These are phyloP conservation scores for Melanocharis versteri DNA, from an alignment of 2,113 vertebrate genomes.

Conservation along the genomic window DNA sequence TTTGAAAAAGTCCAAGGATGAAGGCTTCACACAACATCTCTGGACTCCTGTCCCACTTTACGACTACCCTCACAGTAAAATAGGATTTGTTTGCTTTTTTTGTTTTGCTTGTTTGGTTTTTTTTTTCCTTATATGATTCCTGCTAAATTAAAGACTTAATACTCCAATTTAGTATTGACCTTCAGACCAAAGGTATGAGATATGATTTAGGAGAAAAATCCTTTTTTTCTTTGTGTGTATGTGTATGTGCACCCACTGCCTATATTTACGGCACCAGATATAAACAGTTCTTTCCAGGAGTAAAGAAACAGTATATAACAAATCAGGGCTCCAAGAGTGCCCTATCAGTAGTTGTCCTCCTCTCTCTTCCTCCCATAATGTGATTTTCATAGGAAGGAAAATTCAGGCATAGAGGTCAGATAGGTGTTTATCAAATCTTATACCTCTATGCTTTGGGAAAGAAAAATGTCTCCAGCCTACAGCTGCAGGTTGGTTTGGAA, in stretches of 20 bases:
- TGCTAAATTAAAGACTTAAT: neutral
- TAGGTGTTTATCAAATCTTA: neutral
- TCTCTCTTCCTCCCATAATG: neutral
- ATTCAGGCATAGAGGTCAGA: neutral
- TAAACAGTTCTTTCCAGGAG: neutral
- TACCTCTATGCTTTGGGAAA: neutral
- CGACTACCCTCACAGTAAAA: neutral
- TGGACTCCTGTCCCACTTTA: neutral
- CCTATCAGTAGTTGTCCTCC: neutral
- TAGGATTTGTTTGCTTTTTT: neutral
- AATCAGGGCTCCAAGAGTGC: neutral
- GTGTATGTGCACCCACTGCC: neutral
- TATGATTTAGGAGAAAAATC: neutral
- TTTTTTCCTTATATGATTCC: rapidly evolving
- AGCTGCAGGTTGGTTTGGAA: neutral
- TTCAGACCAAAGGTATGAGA: neutral
- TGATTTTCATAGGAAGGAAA: neutral
- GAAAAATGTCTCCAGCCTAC: neutral
- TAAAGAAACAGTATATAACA: neutral
- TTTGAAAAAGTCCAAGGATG: neutral
- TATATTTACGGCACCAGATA: neutral
- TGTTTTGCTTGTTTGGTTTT: neutral
- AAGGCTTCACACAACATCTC: neutral
- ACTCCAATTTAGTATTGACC: neutral
- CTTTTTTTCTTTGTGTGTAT: neutral